Percentiles rank a stretch among this genome's conserved stretches.
These are phyloP conservation scores for Saccopteryx leptura DNA, from an alignment of 2,113 vertebrate genomes.

Conservation along the genomic window DNA sequence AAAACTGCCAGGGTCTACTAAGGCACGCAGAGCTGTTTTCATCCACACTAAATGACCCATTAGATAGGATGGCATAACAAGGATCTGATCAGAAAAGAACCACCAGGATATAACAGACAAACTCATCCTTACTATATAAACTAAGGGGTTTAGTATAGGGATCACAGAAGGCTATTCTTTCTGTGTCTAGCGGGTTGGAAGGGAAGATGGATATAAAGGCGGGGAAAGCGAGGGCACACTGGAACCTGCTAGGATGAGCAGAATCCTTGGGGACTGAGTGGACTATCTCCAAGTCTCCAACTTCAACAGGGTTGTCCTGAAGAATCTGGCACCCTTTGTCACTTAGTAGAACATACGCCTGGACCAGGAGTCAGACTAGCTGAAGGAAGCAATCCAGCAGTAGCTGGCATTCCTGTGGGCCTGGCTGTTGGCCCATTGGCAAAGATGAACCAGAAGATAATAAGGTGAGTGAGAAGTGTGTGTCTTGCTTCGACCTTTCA, in stretches of 20 bases:
- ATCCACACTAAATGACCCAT: background rate
- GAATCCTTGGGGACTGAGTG: background rate
- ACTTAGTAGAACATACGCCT: background rate
- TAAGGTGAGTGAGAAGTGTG: background rate
- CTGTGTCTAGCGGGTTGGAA: background rate
- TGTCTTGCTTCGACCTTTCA: background rate
- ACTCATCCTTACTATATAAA: background rate
- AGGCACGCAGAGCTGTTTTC: background rate
- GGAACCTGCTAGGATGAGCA: background rate
- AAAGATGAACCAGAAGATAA: background rate
- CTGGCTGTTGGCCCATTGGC: background rate
- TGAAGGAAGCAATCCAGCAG: background rate
- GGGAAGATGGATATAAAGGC: background rate
- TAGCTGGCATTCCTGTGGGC: background rate
- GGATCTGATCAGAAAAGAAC: background rate
- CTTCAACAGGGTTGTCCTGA: accelerated
- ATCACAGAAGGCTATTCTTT: background rate
- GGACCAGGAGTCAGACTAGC: background rate
- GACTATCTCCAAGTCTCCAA: background rate
- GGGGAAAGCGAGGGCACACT: background rate
- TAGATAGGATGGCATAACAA: background rate
- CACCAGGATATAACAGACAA: background rate
- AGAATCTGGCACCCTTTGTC: background rate
- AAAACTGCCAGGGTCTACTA: background rate
- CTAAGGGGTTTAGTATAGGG: background rate